These are phyloP conservation scores for Amblyornis subalaris DNA, from an alignment of 2,113 vertebrate species.

Conservation along the genomic window DNA sequence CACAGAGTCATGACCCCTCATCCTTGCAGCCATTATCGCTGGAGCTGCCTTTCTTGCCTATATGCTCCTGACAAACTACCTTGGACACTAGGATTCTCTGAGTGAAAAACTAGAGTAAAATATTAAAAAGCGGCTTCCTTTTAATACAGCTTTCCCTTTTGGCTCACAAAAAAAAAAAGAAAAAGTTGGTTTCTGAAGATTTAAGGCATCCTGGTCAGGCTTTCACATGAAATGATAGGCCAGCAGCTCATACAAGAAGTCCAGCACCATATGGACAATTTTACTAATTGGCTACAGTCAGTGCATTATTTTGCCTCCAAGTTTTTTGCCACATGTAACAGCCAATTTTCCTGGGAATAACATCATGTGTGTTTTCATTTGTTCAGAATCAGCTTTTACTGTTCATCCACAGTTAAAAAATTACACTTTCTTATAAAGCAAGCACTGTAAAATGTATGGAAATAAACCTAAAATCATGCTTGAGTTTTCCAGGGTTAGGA, in stretches of 20 bases:
- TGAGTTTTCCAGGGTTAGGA: not conserved
- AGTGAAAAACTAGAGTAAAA: not conserved
- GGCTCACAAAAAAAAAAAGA: not conserved
- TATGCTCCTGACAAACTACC: not conserved
- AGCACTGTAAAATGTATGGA: not conserved
- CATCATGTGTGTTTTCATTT: constrained; percentile 8
- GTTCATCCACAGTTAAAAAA: constrained; percentile 10
- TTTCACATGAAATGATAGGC: not conserved
- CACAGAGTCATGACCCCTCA: not conserved
- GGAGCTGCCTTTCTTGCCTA: not conserved
- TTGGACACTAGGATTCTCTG: not conserved
- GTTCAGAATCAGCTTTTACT: constrained; percentile 19
- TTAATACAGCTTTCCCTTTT: not conserved
- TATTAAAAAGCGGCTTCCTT: not conserved
- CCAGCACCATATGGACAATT: not conserved
- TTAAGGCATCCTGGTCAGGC: not conserved
- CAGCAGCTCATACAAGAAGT: not conserved
- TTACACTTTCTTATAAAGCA: not conserved
- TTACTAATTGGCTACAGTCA: not conserved
- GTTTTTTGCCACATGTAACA: not conserved
- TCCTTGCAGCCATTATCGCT: not conserved
- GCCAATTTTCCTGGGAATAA: not conserved
- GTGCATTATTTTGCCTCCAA: not conserved
- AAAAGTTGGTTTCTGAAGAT: not conserved
- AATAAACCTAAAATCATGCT: not conserved